A percentile compares a stretch with the other conserved stretches of the same genome.
Conservation (phyloP, 2,113 vertebrate species). For the Lontra canadensis region DNA sequence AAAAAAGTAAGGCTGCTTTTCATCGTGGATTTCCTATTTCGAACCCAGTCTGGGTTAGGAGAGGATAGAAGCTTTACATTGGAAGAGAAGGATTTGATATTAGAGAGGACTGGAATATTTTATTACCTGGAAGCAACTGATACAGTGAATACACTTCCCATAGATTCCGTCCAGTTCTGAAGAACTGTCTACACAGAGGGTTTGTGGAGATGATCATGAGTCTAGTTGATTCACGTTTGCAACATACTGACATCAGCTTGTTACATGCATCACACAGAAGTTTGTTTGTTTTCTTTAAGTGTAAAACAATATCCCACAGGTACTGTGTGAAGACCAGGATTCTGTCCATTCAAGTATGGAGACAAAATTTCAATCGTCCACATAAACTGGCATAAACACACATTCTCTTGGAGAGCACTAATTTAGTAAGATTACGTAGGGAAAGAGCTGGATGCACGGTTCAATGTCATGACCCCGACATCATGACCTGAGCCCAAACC, state of each 20-base stretch:
- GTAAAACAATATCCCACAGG: no score
- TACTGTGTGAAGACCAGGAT: neutral
- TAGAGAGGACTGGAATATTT: neutral
- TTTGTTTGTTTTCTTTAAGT: neutral
- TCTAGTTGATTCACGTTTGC: neutral
- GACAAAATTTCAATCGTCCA: neutral
- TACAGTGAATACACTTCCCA: neutral
- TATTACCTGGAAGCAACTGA: no score
- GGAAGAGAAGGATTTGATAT: neutral
- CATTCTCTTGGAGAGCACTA: neutral
- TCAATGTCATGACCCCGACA: neutral
- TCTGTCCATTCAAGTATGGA: neutral
- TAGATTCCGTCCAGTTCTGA: neutral
- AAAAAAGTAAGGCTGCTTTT: neutral
- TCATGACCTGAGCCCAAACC: neutral
- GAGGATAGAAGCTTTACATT: neutral
- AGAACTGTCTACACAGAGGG: neutral
- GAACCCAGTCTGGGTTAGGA: neutral
- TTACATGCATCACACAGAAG: neutral
- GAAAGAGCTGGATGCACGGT: neutral
- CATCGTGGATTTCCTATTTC: neutral
- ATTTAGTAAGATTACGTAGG: neutral
- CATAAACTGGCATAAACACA: neutral
- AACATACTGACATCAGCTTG: neutral
- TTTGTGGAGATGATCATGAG: neutral